These are phyloP conservation scores for Scaptomyza graminum DNA, from an alignment of 1,140 invertebrate genomes.

Conservation along the genomic window DNA sequence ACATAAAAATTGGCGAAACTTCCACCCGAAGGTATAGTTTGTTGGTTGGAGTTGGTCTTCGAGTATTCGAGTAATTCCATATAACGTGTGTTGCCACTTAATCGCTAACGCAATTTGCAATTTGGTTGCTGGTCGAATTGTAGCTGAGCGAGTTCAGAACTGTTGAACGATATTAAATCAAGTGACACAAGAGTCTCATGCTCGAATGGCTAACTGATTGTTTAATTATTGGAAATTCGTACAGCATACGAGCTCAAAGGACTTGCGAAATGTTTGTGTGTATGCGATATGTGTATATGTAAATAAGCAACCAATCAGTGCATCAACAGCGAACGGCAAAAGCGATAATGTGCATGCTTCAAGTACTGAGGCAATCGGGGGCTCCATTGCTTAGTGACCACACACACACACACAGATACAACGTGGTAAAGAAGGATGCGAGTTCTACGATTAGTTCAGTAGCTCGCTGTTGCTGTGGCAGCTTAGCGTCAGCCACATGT, in stretches of 20 bases:
- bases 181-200: constrained; percentile 36
- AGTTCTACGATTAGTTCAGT: background rate
- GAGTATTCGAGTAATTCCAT: background rate
- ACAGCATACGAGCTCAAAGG: constrained; percentile 55
- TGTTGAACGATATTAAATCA: constrained; percentile 26
- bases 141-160: constrained; percentile 6
- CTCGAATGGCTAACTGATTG: constrained; percentile 55
- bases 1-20: too few relatives aligned
- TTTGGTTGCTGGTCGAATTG: constrained; percentile 15
- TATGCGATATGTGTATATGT: constrained; percentile 2
- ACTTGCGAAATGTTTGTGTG: background rate
- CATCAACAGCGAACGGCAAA: constrained; percentile 56
- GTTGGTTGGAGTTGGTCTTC: background rate
- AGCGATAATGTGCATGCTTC: constrained; percentile 65
- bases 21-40: too few relatives aligned
- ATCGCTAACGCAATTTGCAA: constrained; percentile 21
- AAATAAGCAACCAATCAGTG: constrained; percentile 64
- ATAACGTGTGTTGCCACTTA: background rate
- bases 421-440: background rate
- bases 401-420: constrained; percentile 25
- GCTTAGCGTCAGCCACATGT: constrained; percentile 34
- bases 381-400: constrained; percentile 73
- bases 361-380: constrained; percentile 41
- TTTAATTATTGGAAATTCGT: constrained; percentile 79
- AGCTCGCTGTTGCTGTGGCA: constrained; percentile 15